Evolutionary conservation across 2,888 invertebrate species (phyloP).

Genomic region (Melanargia galathea): DNA sequence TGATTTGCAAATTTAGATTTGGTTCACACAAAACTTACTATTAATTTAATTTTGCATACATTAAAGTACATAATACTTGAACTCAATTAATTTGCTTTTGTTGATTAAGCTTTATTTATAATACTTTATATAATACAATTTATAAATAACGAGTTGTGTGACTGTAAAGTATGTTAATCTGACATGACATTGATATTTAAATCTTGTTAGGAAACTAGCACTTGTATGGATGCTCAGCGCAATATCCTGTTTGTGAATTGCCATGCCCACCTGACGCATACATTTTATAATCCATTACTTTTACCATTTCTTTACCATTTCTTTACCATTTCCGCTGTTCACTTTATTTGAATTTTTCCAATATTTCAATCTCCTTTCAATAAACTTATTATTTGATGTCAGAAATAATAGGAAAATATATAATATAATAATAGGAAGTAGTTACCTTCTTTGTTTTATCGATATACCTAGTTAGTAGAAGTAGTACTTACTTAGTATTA

Average conservation of each 20-base stretch:
- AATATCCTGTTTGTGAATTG: slow-evolving; percentile 68
- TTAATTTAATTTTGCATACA: no score
- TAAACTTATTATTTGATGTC: background rate
- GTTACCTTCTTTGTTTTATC: no score
- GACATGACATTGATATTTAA: slow-evolving; percentile 76
- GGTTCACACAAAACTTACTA: no score
- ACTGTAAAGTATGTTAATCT: slow-evolving; percentile 67
- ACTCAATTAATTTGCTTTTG: background rate
- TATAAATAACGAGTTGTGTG: slow-evolving; percentile 53
- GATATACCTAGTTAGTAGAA: no score
- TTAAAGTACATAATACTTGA: no score
- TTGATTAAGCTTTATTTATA: background rate
- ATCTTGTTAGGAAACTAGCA: slow-evolving; percentile 71
- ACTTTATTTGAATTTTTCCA: background rate
- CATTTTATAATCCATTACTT: slow-evolving; percentile 44
- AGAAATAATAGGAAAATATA: no score
- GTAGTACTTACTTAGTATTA: no score
- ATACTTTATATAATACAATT: slow-evolving; percentile 12
- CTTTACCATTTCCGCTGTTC: background rate
- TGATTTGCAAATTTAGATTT: no score
- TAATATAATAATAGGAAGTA: no score
- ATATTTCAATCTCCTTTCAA: background rate
- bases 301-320: no score
- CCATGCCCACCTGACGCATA: slow-evolving; percentile 58
- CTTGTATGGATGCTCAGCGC: slow-evolving; percentile 68